Evolutionary conservation across 2,113 vertebrate species (phyloP).

Genomic region (Alosa alosa): DNA sequence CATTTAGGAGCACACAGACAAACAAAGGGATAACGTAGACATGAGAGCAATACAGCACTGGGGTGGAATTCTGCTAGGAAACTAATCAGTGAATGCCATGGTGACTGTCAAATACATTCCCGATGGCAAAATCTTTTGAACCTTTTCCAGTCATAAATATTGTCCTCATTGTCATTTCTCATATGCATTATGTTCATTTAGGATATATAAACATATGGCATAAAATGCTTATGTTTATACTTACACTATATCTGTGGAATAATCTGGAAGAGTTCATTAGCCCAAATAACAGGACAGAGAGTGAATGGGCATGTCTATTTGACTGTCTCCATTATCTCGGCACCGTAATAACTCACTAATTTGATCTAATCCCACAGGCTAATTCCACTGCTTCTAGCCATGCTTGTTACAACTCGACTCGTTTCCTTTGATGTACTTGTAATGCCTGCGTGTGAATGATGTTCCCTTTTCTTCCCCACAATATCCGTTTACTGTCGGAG

Average conservation of each 20-base stretch:
- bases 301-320: background rate
- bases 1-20: background rate
- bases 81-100: background rate
- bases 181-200: no score
- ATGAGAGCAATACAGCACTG: background rate
- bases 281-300: background rate
- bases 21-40: background rate
- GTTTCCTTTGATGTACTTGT: background rate
- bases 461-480: background rate
- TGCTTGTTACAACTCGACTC: conserved; percentile 22
- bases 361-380: conserved; percentile 1
- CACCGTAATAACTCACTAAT: background rate
- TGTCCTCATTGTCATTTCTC: background rate
- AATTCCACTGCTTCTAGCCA: conserved; percentile 2
- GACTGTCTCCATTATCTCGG: background rate
- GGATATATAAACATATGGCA: background rate
- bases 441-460: background rate
- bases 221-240: no score
- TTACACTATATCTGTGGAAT: background rate
- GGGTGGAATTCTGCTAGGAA: background rate
- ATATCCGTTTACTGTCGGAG: background rate
- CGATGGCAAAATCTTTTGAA: background rate
- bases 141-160: background rate
- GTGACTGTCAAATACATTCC: background rate
- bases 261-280: background rate